Evolutionary conservation across 2,113 vertebrate genomes (phyloP).

Genomic region (Sakesphorus luctuosus): DNA sequence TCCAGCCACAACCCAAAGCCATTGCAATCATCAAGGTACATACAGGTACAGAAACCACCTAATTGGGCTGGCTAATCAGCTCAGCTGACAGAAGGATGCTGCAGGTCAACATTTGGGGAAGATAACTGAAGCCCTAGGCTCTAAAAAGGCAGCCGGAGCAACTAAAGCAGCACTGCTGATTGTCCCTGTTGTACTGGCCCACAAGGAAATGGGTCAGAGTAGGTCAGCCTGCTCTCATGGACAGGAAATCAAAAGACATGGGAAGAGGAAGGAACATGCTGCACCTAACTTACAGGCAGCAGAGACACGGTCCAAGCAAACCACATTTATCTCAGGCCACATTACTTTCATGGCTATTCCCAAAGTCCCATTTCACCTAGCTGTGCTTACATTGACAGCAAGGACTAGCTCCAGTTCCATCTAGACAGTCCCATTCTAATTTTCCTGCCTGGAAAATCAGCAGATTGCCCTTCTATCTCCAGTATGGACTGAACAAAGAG

Average conservation of each 20-base stretch:
- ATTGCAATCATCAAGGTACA: background rate
- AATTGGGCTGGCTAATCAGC: background rate
- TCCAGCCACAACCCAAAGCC: background rate
- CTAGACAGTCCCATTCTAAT: background rate
- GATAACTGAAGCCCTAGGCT: background rate
- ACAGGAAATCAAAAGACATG: background rate
- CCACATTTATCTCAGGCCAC: background rate
- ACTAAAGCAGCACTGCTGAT: background rate
- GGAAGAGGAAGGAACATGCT: background rate
- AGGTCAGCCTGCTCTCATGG: background rate
- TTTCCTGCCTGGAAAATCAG: background rate
- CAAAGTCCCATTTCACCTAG: background rate
- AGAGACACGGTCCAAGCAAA: background rate
- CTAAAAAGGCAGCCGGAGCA: background rate
- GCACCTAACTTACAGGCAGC: background rate
- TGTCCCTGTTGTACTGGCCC: background rate
- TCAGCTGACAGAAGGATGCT: background rate
- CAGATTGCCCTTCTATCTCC: background rate
- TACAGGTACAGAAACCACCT: background rate
- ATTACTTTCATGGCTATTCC: background rate
- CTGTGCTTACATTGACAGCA: background rate
- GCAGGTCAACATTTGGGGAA: background rate
- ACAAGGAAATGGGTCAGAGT: background rate
- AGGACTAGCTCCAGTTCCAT: background rate
- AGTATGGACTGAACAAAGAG: background rate